Evolutionary conservation across 2,113 vertebrate species (phyloP).

Genomic region (Athene noctua): DNA sequence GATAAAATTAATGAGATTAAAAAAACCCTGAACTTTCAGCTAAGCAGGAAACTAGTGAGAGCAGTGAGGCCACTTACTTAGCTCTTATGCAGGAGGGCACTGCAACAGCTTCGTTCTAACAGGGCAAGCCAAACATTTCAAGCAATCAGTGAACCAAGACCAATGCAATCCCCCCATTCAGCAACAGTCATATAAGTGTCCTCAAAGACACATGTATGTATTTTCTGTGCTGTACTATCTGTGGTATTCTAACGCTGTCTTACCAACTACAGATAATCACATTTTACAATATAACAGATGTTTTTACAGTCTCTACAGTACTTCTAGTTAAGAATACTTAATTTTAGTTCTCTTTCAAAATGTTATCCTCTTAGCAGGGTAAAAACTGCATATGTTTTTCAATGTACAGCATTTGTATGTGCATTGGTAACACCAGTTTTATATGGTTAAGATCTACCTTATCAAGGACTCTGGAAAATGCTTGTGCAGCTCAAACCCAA

Average conservation of each 20-base stretch:
- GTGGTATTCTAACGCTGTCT: neutral
- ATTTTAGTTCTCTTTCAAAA: neutral
- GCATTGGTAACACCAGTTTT: neutral
- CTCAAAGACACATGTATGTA: neutral
- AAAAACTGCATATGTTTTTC: neutral
- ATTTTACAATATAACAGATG: neutral
- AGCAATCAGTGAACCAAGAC: constrained; percentile 10
- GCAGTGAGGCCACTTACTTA: neutral
- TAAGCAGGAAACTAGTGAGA: neutral
- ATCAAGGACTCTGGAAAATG: neutral
- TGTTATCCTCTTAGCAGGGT: neutral
- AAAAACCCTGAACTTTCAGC: neutral
- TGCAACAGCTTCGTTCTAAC: neutral
- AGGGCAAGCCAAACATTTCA: constrained; percentile 20
- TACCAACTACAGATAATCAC: neutral
- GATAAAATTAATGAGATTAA: neutral
- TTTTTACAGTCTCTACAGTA: neutral
- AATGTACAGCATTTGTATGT: neutral
- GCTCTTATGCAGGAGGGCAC: neutral
- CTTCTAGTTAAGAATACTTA: neutral
- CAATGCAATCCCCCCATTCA: neutral
- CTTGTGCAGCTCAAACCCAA: neutral
- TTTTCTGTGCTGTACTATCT: neutral
- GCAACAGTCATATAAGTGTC: neutral
- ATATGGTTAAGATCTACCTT: neutral